Conservation (phyloP, 2,797 vertebrate species). For the Micromesistius poutassou region DNA sequence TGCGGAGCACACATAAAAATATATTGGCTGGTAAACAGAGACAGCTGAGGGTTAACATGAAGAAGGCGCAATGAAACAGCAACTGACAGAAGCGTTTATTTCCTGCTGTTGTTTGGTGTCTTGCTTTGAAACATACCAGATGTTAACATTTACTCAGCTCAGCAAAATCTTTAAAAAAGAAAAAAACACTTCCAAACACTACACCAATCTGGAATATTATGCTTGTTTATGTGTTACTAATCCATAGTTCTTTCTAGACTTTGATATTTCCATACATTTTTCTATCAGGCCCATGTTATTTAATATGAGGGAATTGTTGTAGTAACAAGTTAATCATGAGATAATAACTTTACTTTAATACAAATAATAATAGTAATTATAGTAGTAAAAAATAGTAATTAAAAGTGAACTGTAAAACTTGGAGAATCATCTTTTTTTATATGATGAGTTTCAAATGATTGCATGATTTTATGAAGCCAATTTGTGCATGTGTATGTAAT, state of each 20-base stretch:
- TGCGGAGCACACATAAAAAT: background rate
- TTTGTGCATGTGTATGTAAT: background rate
- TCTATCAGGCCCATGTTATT: background rate
- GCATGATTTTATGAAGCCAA: background rate
- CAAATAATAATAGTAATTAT: too few species aligned
- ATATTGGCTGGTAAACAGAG: constrained; percentile 29
- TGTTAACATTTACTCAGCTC: background rate
- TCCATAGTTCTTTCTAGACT: background rate
- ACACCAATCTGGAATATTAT: background rate
- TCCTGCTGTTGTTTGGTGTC: background rate
- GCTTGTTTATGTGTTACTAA: background rate
- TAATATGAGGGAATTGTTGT: background rate
- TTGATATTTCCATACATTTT: background rate
- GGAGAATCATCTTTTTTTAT: background rate
- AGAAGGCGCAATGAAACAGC: constrained; percentile 23
- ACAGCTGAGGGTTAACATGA: constrained; percentile 34
- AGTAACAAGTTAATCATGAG: too few species aligned
- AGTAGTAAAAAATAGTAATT: too few species aligned
- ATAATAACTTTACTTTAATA: too few species aligned
- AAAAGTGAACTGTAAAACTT: too few species aligned
- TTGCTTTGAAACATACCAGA: background rate
- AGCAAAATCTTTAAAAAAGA: background rate
- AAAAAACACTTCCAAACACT: background rate
- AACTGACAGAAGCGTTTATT: constrained; percentile 1
- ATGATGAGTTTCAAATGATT: background rate